A percentile compares a stretch with the other conserved stretches of the same genome.
Conservation (phyloP, 2,797 vertebrate species). For the Linurgus olivaceus region DNA sequence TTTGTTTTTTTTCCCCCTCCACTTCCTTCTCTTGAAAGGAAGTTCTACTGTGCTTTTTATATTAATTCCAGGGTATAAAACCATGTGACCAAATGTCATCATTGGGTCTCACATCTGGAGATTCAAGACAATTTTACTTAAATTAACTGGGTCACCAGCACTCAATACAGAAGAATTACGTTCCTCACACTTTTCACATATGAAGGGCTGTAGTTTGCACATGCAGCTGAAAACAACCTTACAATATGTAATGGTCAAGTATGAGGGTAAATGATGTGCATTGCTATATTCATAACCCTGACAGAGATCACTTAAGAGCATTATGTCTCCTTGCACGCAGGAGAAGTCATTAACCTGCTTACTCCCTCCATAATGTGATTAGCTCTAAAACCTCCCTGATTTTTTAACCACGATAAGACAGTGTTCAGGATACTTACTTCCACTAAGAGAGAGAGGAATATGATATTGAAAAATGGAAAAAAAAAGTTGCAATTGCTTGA, state of each 20-base stretch:
- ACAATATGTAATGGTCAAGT: not conserved
- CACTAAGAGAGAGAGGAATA: not conserved
- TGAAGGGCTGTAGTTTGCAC: not conserved
- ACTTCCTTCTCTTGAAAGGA: not conserved
- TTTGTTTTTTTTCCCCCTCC: fast-evolving
- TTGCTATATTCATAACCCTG: not conserved
- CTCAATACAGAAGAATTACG: not conserved
- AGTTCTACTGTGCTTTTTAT: not conserved
- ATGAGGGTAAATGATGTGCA: not conserved
- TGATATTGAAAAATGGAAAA: not conserved
- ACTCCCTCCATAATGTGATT: not conserved
- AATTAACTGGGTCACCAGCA: not conserved
- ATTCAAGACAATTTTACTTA: not conserved
- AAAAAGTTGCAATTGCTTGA: not conserved
- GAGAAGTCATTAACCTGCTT: not conserved
- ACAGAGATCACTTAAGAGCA: not conserved
- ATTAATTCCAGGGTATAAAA: not conserved
- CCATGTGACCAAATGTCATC: not conserved
- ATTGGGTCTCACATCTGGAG: not conserved
- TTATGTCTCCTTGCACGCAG: not conserved
- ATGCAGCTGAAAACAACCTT: not conserved
- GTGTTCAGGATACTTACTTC: not conserved
- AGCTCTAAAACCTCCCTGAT: not conserved
- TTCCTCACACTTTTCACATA: not conserved
- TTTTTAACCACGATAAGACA: not conserved